phyloP scores from a whole-genome alignment of 30 jellyfish, hydroid and myxozoan species.

The Aurelia sp. region DNA sequence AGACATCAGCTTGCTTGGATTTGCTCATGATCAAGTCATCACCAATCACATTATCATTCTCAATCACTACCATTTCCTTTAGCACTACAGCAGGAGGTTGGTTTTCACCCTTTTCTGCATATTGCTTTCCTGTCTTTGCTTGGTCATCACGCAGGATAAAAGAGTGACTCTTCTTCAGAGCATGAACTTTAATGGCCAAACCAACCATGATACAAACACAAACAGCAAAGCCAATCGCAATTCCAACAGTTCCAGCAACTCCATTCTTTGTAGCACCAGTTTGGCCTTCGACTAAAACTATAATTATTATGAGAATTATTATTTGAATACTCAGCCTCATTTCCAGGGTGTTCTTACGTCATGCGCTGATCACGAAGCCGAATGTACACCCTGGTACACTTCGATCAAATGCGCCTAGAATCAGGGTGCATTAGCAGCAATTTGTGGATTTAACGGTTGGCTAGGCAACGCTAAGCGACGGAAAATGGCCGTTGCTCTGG shows the following conservation, averaged over 20 bases:
- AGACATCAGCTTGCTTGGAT: not conserved
- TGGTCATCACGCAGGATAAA: not conserved
- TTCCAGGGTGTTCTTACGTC: too few species aligned
- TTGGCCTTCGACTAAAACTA: not conserved
- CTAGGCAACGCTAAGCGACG: too few species aligned
- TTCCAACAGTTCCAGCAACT: too few species aligned
- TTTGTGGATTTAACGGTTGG: too few species aligned
- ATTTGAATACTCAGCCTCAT: too few species aligned
- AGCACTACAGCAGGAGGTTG: not conserved
- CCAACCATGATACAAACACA: not conserved
- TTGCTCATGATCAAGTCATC: constrained; percentile 2
- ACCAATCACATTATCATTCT: not conserved
- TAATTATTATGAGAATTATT: too few species aligned
- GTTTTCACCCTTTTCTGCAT: not conserved
- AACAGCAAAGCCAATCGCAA: not conserved
- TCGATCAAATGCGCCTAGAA: too few species aligned
- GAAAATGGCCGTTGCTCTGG: too few species aligned
- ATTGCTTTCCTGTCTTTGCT: not conserved
- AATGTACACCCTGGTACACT: too few species aligned
- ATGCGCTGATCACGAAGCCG: too few species aligned
- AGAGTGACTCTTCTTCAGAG: not conserved
- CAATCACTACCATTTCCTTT: not conserved
- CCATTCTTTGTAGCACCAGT: too few species aligned
- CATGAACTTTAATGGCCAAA: not conserved
- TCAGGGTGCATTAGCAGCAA: too few species aligned